phyloP scores from a whole-genome alignment of 2,888 invertebrate genomes.

The Dicycla oo region DNA sequence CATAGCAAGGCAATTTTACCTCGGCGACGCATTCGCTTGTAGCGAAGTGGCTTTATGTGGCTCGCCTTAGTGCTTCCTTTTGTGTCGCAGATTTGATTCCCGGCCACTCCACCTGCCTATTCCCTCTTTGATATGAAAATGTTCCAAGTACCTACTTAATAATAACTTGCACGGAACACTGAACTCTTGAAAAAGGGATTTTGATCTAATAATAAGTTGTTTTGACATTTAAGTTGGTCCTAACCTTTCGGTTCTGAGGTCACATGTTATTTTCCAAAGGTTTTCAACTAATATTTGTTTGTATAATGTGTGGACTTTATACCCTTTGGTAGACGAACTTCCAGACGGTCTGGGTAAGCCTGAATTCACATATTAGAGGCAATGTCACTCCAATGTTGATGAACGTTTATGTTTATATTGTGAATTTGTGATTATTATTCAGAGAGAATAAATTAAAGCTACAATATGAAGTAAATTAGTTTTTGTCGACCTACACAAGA shows the following conservation, averaged over 20 bases:
- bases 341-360: conserved; percentile 38
- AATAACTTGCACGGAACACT: conserved; percentile 46
- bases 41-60: conserved; percentile 63
- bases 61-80: conserved; percentile 62
- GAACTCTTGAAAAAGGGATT: conserved; percentile 44
- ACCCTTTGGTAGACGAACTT: conserved; percentile 21
- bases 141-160: conserved; percentile 58
- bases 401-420: conserved; percentile 7
- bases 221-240: conserved; percentile 24
- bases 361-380: conserved; percentile 42
- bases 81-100: conserved; percentile 70
- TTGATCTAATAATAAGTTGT: conserved; percentile 40
- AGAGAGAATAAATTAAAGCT: neutral
- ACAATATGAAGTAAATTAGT: neutral
- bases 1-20: conserved; percentile 40
- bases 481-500: neutral
- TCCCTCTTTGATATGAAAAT: conserved; percentile 61
- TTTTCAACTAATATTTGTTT: conserved; percentile 38
- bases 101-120: conserved; percentile 57
- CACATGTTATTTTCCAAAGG: conserved; percentile 33
- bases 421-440: conserved; percentile 25
- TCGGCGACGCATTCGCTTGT: conserved; percentile 52
- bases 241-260: conserved; percentile 27
- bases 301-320: conserved; percentile 30
- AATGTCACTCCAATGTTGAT: conserved; percentile 52